Base-by-base conservation (phyloP, 2,888 invertebrate species). In the Tachina grossa region DNA sequence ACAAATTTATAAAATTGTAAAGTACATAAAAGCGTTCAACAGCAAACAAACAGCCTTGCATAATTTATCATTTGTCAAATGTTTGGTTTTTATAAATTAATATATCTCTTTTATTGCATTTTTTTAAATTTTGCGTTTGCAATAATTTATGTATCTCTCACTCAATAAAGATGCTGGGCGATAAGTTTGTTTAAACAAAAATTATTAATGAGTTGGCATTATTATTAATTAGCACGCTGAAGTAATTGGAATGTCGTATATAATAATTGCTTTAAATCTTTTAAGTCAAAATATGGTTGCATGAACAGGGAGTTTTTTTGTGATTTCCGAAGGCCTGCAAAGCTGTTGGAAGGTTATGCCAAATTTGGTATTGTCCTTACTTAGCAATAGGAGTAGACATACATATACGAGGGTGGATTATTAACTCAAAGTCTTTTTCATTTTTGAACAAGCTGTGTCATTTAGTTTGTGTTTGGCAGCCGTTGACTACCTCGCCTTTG, bases 11-110 rank as follows among this genome's bases (percentile, higher is more conserved):
- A 61, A 71, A 43, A 69, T 51, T 47, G 31, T 31, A 51, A n/a
- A 51, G 59, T 6, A 13, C 11, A 41, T 14, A 71, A 63, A 78
- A 31, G 57, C 16, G 14, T 16, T 45, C 71, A 72, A 22, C 71
- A 78, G 69, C 61, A 53, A 78, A 76, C 61, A 53, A 78, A 76
- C 82, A 82, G 75, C 61, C 69, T 82, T 69, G 76, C 65, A 71
- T 55, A 82, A 69, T 82, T 76, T 82, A 82, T 82, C 61, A 63
- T 49, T 19, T 71, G 76, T 65, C 82, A 83, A 76, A 49, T 83
- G 9, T 71, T 76, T 76, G 76, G n/a, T 61, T 71, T 69, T 71
- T 71, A 61, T 75, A 75, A 68, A 53, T 81, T 68, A 68, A 75
- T 81, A 61, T 61, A 16, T 19, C 9, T 57, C 61, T 75, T 51